Base-by-base conservation (phyloP, 2,888 invertebrate species). In the Pseudococcus jackbeardsleyi region DNA sequence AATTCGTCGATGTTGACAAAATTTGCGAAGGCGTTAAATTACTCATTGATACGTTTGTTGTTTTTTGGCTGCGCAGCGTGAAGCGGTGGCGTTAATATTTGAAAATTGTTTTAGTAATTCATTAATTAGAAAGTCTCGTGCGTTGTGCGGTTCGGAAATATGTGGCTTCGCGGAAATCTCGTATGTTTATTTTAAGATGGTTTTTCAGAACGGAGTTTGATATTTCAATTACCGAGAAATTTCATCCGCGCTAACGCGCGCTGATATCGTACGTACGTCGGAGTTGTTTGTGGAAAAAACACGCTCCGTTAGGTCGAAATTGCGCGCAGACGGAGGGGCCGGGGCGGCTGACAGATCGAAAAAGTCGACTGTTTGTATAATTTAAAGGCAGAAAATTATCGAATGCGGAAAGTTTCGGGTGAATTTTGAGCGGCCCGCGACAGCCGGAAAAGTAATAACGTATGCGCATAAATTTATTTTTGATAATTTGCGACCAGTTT, bases 61-160 rank as follows among this genome's bases (percentile, higher is more conserved):
- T 72, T 72, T 64, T 64, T 64, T 64, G 64, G 22, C 19, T 64
- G 22, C 22, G 22, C 22, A 19, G 22, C 22, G 59, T 12, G 59
- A n/a, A 1, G 59, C 59, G 68, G 26, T 26, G 26, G 17, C 72
- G 72, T 72, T 72, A 72, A 72, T 72, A 72, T 72, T 72, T 33
- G 72, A 72, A 72, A 72, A 72, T 72, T 72, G 72, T 72, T 72
- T 72, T 72, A 15, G 72, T 72, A 72, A 72, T 72, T 72, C 72
- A 33, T 72, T 72, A 72, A 72, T 72, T 72, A 72, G 33, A 72
- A 72, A 72, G 72, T 33, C 72, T 72, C 72, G 72, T 72, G 72
- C 33, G 33, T 72, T 33, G 72, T 72, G 72, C 33, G 33, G 72
- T 64, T 64, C 22, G 64, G 22, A 64, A 64, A 64, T 64, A 22